Percentiles rank a stretch among this genome's conserved stretches.
Evolutionary conservation across 1,140 invertebrate species (phyloP).

Genomic region (Eueides isabella): DNA sequence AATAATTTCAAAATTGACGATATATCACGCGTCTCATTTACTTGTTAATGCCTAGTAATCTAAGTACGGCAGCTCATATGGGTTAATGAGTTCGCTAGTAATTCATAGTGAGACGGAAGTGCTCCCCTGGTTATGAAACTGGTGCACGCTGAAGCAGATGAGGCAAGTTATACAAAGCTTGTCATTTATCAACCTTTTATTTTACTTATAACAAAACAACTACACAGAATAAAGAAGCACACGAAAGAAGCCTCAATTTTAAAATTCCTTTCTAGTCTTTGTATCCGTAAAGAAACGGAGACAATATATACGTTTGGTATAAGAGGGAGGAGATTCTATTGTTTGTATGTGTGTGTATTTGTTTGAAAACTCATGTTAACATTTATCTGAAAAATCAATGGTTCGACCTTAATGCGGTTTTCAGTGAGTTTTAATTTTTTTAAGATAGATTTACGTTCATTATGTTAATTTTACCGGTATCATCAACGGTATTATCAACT

Average conservation of each 20-base stretch:
- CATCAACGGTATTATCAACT: no score
- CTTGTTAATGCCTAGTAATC: slow-evolving; percentile 71
- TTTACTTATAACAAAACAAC: slow-evolving; percentile 28
- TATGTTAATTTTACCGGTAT: no score
- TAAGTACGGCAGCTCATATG: slow-evolving; percentile 62
- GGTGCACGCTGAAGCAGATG: slow-evolving; percentile 43
- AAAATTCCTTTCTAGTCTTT: no score
- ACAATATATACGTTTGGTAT: no score
- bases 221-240: background rate
- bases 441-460: no score
- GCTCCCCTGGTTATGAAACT: slow-evolving; percentile 58
- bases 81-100: slow-evolving; percentile 76
- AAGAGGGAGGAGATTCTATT: no score
- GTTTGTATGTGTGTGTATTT: no score
- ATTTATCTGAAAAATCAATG: no score
- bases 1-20: slow-evolving; percentile 6
- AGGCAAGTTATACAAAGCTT: slow-evolving; percentile 41
- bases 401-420: no score
- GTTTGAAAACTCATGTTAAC: no score
- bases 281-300: no score
- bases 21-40: slow-evolving; percentile 55
- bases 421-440: no score
- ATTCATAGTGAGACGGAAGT: slow-evolving; percentile 67
- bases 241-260: background rate
- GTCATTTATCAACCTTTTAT: slow-evolving; percentile 41